Conservation (phyloP, 2,113 vertebrate species). For the Pelecanus crispus region DNA sequence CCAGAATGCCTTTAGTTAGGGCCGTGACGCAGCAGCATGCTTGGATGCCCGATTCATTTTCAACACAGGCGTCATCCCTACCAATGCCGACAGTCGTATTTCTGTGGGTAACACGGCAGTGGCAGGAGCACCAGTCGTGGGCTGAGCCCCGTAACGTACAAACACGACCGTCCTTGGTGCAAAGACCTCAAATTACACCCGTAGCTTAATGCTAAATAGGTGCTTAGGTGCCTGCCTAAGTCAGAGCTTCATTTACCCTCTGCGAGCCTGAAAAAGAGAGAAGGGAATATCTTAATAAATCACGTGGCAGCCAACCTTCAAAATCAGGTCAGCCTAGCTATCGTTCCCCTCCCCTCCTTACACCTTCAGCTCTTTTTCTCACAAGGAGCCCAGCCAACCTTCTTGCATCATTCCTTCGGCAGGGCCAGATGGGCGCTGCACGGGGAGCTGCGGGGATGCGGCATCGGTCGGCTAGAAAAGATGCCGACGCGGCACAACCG, state of each 20-base stretch:
- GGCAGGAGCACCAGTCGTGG: not conserved
- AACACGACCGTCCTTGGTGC: not conserved
- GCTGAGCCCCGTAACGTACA: not conserved
- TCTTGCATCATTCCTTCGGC: not conserved
- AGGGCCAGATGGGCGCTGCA: not conserved
- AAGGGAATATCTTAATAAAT: not conserved
- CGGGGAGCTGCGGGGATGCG: not conserved
- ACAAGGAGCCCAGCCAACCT: not conserved
- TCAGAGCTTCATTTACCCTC: not conserved
- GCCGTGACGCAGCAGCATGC: not conserved
- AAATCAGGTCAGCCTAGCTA: slow-evolving; percentile 3
- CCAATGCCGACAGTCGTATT: rapidly evolving
- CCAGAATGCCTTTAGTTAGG: not conserved
- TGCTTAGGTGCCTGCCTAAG: not conserved
- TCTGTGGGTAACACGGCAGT: not conserved
- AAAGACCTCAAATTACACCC: not conserved
- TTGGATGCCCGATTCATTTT: not conserved
- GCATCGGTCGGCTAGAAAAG: not conserved
- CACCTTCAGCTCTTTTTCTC: not conserved
- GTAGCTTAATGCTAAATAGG: not conserved
- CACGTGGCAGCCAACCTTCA: not conserved
- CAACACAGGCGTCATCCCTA: not conserved
- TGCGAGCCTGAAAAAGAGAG: not conserved
- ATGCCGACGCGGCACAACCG: not conserved
- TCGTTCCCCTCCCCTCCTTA: not conserved